phyloP scores from a whole-genome alignment of 2,113 vertebrate genomes.

The Rutilus rutilus region DNA sequence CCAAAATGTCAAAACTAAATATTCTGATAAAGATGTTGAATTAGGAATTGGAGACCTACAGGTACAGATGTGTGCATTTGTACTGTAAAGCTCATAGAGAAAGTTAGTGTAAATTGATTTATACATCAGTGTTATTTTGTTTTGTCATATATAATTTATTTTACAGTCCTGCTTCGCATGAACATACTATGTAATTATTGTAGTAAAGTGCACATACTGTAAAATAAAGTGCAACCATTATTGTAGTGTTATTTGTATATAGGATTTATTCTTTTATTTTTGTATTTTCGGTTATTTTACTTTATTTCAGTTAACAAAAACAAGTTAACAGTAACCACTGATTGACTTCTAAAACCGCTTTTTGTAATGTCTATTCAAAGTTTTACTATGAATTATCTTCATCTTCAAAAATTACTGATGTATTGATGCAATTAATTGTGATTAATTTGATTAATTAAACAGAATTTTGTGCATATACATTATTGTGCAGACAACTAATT shows the following conservation, averaged over 20 bases:
- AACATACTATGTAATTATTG: too few relatives aligned
- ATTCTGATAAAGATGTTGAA: neutral
- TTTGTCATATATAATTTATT: too few relatives aligned
- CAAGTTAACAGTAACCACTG: neutral
- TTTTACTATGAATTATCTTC: neutral
- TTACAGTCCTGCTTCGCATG: too few relatives aligned
- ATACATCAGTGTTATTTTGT: too few relatives aligned
- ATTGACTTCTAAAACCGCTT: neutral
- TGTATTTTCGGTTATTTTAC: too few relatives aligned
- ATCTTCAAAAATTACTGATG: neutral
- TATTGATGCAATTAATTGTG: neutral
- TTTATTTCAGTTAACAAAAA: neutral
- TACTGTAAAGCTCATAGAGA: neutral
- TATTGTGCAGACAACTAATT: neutral
- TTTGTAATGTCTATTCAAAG: neutral
- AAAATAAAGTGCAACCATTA: too few relatives aligned
- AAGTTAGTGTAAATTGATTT: neutral
- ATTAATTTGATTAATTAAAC: neutral
- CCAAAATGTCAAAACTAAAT: constrained; percentile 1
- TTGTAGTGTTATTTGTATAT: too few relatives aligned
- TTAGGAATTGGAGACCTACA: neutral
- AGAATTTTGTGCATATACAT: neutral
- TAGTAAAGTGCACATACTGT: too few relatives aligned
- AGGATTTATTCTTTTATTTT: too few relatives aligned
- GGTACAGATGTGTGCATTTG: neutral